Percentiles rank a stretch among this genome's conserved stretches.
These are phyloP conservation scores for Drosophila kuntzei DNA, from an alignment of 2,888 invertebrate genomes.

Conservation along the genomic window DNA sequence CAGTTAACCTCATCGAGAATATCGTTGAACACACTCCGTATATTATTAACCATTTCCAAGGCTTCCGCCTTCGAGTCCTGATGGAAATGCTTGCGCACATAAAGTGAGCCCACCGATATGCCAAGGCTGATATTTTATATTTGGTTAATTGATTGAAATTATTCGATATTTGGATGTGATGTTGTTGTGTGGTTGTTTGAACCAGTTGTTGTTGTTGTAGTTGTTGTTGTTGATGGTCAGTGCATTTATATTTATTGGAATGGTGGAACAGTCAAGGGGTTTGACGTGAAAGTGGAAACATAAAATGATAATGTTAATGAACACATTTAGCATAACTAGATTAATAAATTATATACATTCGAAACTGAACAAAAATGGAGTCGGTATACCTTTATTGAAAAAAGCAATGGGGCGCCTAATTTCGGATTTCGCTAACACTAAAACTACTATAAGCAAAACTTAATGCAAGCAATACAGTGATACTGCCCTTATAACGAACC, in stretches of 20 bases:
- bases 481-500: constrained; percentile 1
- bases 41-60: constrained; percentile 94
- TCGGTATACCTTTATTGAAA: constrained; percentile 1
- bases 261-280: constrained; percentile 29
- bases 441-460: constrained; percentile 14
- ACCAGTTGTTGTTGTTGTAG: constrained; percentile 32
- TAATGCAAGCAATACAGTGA: constrained; percentile 17
- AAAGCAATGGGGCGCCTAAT: constrained; percentile 17
- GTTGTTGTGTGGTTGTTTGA: constrained; percentile 44
- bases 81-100: constrained; percentile 94
- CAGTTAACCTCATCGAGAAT: constrained; percentile 93
- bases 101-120: constrained; percentile 92
- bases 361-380: constrained; percentile 2
- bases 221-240: constrained; percentile 45
- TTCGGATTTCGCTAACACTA: constrained; percentile 10
- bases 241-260: constrained; percentile 43
- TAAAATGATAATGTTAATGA: constrained; percentile 47
- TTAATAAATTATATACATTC: constrained; percentile 4
- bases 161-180: constrained; percentile 29
- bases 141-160: constrained; percentile 29
- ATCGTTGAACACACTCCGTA: constrained; percentile 92
- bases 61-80: constrained; percentile 93
- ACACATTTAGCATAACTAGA: constrained; percentile 7
- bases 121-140: constrained; percentile 87
- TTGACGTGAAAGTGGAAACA: constrained; percentile 56